A percentile compares a stretch with the other conserved stretches of the same genome.
phyloP scores from a whole-genome alignment of 2,888 invertebrate genomes.

The Drosophila peninsularis region DNA sequence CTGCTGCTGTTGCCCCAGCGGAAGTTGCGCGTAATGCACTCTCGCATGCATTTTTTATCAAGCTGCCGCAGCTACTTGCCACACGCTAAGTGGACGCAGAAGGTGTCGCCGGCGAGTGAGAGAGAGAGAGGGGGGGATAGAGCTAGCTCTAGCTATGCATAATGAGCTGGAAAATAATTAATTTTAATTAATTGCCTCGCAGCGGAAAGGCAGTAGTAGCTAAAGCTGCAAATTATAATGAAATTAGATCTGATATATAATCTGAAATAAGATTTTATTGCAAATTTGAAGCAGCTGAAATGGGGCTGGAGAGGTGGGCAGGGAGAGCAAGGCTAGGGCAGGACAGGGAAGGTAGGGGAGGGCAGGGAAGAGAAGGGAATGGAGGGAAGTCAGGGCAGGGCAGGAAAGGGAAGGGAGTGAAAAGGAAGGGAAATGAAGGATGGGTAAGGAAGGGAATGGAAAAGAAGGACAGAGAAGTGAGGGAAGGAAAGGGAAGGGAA shows the following conservation, averaged over 20 bases:
- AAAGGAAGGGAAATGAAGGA: too few species aligned
- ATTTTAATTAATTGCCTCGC: slow-evolving; percentile 36
- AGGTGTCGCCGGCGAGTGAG: slow-evolving; percentile 10
- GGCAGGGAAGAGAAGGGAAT: too few species aligned
- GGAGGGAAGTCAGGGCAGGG: too few species aligned
- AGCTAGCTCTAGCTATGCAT: slow-evolving; percentile 26
- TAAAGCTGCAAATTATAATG: not conserved
- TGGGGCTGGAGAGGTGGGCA: not conserved
- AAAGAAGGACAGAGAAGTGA: too few species aligned
- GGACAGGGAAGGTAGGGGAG: too few species aligned
- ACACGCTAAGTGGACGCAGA: slow-evolving; percentile 23
- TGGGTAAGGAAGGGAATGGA: too few species aligned
- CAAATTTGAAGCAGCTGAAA: not conserved
- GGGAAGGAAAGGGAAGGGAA: not conserved
- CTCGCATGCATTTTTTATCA: slow-evolving; percentile 69
- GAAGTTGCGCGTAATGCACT: slow-evolving; percentile 63
- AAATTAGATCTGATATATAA: too few species aligned
- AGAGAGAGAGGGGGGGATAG: not conserved
- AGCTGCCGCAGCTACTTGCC: slow-evolving; percentile 34
- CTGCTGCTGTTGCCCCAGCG: slow-evolving; percentile 26
- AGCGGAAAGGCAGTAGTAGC: not conserved
- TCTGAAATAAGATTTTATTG: not conserved
- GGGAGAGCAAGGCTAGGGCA: too few species aligned
- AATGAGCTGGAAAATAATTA: slow-evolving; percentile 45
- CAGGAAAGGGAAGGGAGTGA: not conserved